phyloP scores from a whole-genome alignment of 2,113 vertebrate genomes.

The Reinhardtius hippoglossoides region DNA sequence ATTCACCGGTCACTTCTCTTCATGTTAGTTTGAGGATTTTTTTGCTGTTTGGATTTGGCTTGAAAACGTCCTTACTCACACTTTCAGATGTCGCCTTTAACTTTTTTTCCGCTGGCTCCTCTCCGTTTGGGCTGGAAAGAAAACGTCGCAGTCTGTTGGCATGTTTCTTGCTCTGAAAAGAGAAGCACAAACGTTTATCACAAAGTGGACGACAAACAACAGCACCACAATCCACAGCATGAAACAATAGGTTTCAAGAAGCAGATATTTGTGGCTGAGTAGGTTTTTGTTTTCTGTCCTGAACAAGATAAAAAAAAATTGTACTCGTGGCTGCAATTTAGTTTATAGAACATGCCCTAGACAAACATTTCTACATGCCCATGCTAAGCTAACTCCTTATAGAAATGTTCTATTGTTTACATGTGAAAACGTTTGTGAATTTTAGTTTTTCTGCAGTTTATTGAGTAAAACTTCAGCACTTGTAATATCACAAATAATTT shows the following conservation, averaged over 20 bases:
- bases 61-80: constrained; percentile 57
- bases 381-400: too few species aligned
- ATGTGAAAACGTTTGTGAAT: too few species aligned
- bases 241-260: neutral
- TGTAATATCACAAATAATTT: too few species aligned
- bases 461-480: too few species aligned
- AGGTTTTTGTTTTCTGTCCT: too few species aligned
- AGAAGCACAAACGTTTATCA: constrained; percentile 4
- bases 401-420: too few species aligned
- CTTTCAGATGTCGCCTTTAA: constrained; percentile 65
- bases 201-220: neutral
- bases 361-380: too few species aligned
- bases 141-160: constrained; percentile 95
- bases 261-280: too few species aligned
- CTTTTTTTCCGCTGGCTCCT: constrained; percentile 77
- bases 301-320: too few species aligned
- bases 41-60: neutral
- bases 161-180: constrained; percentile 95
- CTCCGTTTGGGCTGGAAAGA: constrained; percentile 86
- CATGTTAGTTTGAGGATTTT: neutral
- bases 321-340: too few species aligned
- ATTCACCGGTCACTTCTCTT: neutral
- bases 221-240: neutral
- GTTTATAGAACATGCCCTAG: too few species aligned
- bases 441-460: too few species aligned